phyloP scores from a whole-genome alignment of 2,113 vertebrate genomes.

The Rattus rattus region DNA sequence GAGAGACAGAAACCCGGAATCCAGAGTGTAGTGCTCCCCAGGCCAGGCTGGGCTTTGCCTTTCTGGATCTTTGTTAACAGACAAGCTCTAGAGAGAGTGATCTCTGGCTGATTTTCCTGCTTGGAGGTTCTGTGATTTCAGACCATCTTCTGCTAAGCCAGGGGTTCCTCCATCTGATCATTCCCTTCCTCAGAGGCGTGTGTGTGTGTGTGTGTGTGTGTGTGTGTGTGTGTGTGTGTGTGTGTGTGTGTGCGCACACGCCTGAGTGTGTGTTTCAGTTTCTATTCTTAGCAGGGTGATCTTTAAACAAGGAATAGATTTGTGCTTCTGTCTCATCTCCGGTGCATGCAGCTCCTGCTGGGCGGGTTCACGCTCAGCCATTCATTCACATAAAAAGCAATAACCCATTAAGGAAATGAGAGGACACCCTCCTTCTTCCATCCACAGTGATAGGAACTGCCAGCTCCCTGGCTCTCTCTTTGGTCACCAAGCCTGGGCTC shows the following conservation, averaged over 20 bases:
- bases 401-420: conserved; percentile 75
- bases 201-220: conserved; percentile 40
- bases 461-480: background rate
- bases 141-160: background rate
- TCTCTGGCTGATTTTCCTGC: background rate
- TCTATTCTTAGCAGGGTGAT: conserved; percentile 83
- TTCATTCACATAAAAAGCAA: conserved; percentile 71
- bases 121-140: background rate
- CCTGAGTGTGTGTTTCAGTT: conserved; percentile 71
- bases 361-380: conserved; percentile 62
- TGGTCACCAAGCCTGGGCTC: conserved; percentile 6
- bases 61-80: background rate
- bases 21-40: background rate
- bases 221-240: conserved; percentile 36
- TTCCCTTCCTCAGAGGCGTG: conserved; percentile 55
- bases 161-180: conserved; percentile 21
- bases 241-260: conserved; percentile 37
- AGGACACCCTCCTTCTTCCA: background rate
- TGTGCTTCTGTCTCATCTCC: conserved; percentile 80
- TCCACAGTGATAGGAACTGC: background rate
- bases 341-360: conserved; percentile 66
- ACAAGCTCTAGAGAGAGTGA: background rate
- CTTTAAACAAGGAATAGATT: conserved; percentile 82
- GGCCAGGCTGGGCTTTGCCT: background rate
- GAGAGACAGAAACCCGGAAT: background rate